These are phyloP conservation scores for Brachypalpus laphriformis DNA, from an alignment of 2,888 invertebrate species.

Conservation along the genomic window DNA sequence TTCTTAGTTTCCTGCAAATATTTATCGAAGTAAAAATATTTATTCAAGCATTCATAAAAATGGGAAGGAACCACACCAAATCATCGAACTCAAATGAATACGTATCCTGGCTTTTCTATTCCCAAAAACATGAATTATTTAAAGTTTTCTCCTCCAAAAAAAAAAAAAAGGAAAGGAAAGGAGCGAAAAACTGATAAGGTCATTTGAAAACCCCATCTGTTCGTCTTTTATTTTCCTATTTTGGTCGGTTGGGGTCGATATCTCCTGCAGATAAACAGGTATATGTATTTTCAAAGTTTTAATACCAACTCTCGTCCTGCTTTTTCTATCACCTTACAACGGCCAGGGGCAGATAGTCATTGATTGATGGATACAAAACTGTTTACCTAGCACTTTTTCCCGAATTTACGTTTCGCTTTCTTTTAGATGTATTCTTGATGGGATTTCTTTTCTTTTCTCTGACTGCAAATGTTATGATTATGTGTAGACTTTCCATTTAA, in stretches of 20 bases:
- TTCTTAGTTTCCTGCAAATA: no score
- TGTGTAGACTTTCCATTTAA: background rate
- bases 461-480: no score
- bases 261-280: background rate
- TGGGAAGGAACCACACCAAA: background rate
- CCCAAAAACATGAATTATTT: background rate
- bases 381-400: background rate
- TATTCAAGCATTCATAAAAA: background rate
- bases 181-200: background rate
- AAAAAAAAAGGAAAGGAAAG: no score
- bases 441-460: background rate
- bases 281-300: background rate
- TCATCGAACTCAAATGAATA: background rate
- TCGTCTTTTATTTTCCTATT: background rate
- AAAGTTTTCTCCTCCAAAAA: background rate
- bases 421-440: background rate
- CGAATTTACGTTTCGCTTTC: background rate
- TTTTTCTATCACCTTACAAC: background rate
- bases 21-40: no score
- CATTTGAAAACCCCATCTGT: background rate
- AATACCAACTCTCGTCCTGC: background rate
- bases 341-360: background rate
- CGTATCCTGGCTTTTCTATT: background rate
- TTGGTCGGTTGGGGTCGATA: background rate
- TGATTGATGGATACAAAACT: background rate